Base-by-base conservation (phyloP, 2,888 invertebrate genomes). In the Campoplex nolae region DNA sequence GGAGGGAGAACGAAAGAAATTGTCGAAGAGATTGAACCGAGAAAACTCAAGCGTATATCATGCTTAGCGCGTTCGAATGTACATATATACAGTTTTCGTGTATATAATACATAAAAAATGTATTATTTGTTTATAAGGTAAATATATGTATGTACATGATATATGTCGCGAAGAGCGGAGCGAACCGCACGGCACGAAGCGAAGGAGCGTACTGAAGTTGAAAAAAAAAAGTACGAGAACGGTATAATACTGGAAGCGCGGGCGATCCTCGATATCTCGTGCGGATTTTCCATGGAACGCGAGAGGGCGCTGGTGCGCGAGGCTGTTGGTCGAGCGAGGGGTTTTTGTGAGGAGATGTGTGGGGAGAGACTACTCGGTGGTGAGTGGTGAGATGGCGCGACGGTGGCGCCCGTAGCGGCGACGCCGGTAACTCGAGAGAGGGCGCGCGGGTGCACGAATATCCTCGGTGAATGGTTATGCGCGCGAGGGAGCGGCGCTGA, bases 161-260 rank as follows among this genome's bases (percentile, higher is more conserved):
- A 28, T 58, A 28, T 58, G 42, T 83, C 82, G 83, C 84, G 80
- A 78, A 83, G 82, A 88, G 83, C 86, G 83, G 76, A 70, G 73
- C 81, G 84, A 88, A 89, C 88, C 86, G 83, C 88, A 85, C 86
- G 87, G 86, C 85, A 89, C 89, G 90, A 90, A 90, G 91, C 83
- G 87, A 89, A 88, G 87, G 88, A 89, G 85, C 89, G 84, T 89
- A 89, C 90, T 90, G 91, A 90, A 62, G 75, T 6, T 38, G 38
- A 38, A 71, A 78, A 75, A 71, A 65, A 48, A 78, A 16, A 32
- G 62, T 32, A 32, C 58, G 58, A 28, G 58, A 13, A 38, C 38
- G 38, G 38, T 4, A 38, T 1, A 38, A 1, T 38, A 42, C 45
- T 11, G 11, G 2, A 13, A 45, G 28, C 13, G 32, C 62, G 32